These are phyloP conservation scores for Sander vitreus DNA, from an alignment of 2,113 vertebrate genomes.

Conservation along the genomic window DNA sequence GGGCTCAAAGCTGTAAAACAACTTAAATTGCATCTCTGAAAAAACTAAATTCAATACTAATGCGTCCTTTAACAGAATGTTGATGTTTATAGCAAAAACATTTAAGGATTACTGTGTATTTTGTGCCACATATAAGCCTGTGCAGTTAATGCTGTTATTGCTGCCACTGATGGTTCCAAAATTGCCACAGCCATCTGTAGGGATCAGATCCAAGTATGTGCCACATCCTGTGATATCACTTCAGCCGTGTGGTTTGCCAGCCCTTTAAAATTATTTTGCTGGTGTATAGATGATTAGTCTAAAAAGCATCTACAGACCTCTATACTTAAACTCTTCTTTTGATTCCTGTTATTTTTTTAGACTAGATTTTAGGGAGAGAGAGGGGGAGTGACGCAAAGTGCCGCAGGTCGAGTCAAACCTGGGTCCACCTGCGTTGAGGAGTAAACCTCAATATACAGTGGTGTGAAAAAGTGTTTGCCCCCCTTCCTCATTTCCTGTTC, in stretches of 20 bases:
- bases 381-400: too few relatives aligned
- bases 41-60: slow-evolving; percentile 25
- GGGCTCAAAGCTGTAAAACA: slow-evolving; percentile 43
- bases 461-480: too few relatives aligned
- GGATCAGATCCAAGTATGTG: slow-evolving; percentile 69
- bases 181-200: slow-evolving; percentile 72
- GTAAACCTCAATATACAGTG: too few relatives aligned
- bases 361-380: too few relatives aligned
- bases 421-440: too few relatives aligned
- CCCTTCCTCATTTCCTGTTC: too few relatives aligned
- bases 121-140: slow-evolving; percentile 54
- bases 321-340: not conserved
- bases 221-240: slow-evolving; percentile 70
- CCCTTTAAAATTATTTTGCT: slow-evolving; percentile 37
- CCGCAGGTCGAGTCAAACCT: too few relatives aligned
- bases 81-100: slow-evolving; percentile 51
- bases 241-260: slow-evolving; percentile 48
- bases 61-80: slow-evolving; percentile 48
- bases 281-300: slow-evolving; percentile 22
- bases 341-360: not conserved
- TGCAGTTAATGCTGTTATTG: slow-evolving; percentile 58
- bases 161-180: slow-evolving; percentile 66
- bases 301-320: not conserved
- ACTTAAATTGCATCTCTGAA: slow-evolving; percentile 26
- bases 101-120: slow-evolving; percentile 72